These are phyloP conservation scores for Syngnathus rostellatus DNA, from an alignment of 2,797 vertebrate genomes.

Conservation along the genomic window DNA sequence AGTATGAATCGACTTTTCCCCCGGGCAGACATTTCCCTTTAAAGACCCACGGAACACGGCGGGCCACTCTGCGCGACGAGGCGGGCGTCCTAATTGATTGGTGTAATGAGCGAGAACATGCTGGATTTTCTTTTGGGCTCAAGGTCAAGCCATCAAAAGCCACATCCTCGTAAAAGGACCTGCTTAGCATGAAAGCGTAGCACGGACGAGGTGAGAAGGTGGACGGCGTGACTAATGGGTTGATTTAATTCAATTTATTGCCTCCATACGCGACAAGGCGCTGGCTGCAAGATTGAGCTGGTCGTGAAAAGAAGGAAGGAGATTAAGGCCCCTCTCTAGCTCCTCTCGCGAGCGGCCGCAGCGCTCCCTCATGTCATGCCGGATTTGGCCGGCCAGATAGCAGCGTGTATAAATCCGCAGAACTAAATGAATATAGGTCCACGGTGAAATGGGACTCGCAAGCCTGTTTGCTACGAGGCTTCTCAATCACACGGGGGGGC, in stretches of 20 bases:
- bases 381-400: slow-evolving; percentile 56
- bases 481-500: slow-evolving; percentile 57
- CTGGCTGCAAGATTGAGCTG: slow-evolving; percentile 62
- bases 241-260: slow-evolving; percentile 75
- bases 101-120: slow-evolving; percentile 59
- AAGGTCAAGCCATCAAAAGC: slow-evolving; percentile 54
- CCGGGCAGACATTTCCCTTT: slow-evolving; percentile 72
- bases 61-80: slow-evolving; percentile 52
- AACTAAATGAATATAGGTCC: slow-evolving; percentile 71
- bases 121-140: slow-evolving; percentile 47
- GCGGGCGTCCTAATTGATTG: slow-evolving; percentile 70
- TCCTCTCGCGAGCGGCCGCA: slow-evolving; percentile 53
- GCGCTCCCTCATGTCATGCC: slow-evolving; percentile 61
- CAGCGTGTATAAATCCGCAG: slow-evolving; percentile 61
- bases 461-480: slow-evolving; percentile 58
- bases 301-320: slow-evolving; percentile 60
- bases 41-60: slow-evolving; percentile 57
- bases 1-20: slow-evolving; percentile 68
- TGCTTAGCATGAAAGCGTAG: slow-evolving; percentile 67
- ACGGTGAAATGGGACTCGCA: slow-evolving; percentile 54
- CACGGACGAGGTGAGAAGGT: slow-evolving; percentile 67
- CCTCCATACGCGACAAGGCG: slow-evolving; percentile 56
- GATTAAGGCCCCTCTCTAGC: slow-evolving; percentile 45
- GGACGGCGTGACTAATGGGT: slow-evolving; percentile 70
- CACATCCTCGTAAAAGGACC: slow-evolving; percentile 53